Evolutionary conservation across 2,888 invertebrate genomes (phyloP).

Genomic region (Aporophyla nigra): DNA sequence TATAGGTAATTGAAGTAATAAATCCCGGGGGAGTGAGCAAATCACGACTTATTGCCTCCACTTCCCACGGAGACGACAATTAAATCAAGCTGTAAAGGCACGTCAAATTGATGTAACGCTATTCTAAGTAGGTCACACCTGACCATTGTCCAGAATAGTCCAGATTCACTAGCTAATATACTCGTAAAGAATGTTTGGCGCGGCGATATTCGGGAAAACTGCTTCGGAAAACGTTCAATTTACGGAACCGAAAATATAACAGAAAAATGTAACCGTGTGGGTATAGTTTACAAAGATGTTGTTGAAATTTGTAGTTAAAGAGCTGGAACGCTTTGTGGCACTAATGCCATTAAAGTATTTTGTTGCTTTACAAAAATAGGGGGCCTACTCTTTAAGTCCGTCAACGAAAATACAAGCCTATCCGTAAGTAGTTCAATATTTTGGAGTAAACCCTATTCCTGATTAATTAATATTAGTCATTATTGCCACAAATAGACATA

Average conservation of each 20-base stretch:
- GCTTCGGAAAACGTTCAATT: slow-evolving; percentile 31
- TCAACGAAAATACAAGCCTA: too few relatives aligned
- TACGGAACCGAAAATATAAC: slow-evolving; percentile 12
- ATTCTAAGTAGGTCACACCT: slow-evolving; percentile 69
- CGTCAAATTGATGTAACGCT: slow-evolving; percentile 64
- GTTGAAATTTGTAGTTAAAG: slow-evolving; percentile 10
- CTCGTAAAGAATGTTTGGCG: slow-evolving; percentile 35
- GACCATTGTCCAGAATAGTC: slow-evolving; percentile 52
- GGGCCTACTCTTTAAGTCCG: too few relatives aligned
- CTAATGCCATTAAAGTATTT: background rate
- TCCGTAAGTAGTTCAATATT: too few relatives aligned
- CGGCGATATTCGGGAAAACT: slow-evolving; percentile 16
- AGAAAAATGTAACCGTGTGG: background rate
- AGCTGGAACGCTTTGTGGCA: background rate
- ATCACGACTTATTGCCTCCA: slow-evolving; percentile 78
- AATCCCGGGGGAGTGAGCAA: slow-evolving; percentile 73
- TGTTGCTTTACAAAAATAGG: background rate
- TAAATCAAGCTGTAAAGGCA: slow-evolving; percentile 76
- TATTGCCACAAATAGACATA: too few relatives aligned
- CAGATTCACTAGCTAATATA: slow-evolving; percentile 37
- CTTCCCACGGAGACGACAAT: slow-evolving; percentile 74
- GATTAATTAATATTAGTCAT: too few relatives aligned
- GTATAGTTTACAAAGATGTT: slow-evolving; percentile 10
- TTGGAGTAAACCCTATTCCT: too few relatives aligned
- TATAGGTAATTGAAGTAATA: slow-evolving; percentile 76